Percentiles rank a stretch among this genome's conserved stretches.
Evolutionary conservation across 2,888 invertebrate species (phyloP).

Genomic region (Amorpha juglandis): DNA sequence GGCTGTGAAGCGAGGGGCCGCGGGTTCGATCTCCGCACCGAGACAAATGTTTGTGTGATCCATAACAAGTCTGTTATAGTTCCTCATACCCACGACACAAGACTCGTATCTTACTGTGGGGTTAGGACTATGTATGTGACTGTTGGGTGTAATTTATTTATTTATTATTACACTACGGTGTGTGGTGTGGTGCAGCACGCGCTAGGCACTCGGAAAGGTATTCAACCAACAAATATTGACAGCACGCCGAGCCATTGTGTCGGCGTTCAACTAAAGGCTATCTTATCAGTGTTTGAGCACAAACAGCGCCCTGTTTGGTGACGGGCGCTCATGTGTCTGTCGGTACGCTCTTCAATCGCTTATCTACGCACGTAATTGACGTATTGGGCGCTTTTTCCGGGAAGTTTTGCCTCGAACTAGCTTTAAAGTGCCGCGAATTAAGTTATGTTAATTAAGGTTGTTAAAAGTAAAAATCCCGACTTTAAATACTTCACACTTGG

Average conservation of each 20-base stretch:
- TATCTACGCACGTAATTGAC: constrained; percentile 70
- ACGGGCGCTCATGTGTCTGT: constrained; percentile 80
- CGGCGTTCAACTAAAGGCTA: constrained; percentile 78
- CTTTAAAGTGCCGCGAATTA: constrained; percentile 37
- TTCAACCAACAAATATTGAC: constrained; percentile 79
- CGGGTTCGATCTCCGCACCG: too few species aligned
- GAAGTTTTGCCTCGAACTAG: constrained; percentile 55
- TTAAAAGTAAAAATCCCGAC: too few species aligned
- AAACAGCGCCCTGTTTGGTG: constrained; percentile 74
- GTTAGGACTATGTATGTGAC: too few species aligned
- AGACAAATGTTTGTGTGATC: too few species aligned
- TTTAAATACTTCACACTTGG: too few species aligned
- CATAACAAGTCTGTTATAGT: too few species aligned
- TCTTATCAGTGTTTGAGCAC: constrained; percentile 81
- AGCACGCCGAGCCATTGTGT: constrained; percentile 73
- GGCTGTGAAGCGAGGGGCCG: too few species aligned
- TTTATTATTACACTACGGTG: constrained; percentile 53
- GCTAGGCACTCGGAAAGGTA: constrained; percentile 75
- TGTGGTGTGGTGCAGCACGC: constrained; percentile 63
- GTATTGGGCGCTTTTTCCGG: constrained; percentile 70
- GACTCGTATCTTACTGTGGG: too few species aligned
- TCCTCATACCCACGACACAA: too few species aligned
- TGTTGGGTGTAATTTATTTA: too few species aligned
- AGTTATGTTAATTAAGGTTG: background rate
- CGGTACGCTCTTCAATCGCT: constrained; percentile 66